Conservation (phyloP, 2,797 vertebrate species). For the Hydrocynus forskahlii region DNA sequence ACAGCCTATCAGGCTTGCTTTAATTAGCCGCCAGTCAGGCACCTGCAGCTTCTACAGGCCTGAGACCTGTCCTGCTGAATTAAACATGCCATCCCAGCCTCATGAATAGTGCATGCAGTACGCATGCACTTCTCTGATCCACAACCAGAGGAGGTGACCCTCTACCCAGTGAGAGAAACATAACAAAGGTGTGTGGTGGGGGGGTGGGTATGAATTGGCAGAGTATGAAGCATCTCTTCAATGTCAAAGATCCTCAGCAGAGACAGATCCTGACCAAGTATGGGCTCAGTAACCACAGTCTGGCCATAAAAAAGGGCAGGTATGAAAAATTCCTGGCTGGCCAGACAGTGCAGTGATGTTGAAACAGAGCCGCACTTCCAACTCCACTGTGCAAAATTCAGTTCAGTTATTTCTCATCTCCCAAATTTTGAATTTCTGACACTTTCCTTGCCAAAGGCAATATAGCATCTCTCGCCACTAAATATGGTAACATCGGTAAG, state of each 20-base stretch:
- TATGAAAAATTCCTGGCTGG: no score
- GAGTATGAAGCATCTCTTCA: no score
- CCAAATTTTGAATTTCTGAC: no score
- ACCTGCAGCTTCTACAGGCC: constrained; percentile 66
- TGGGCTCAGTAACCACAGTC: background rate
- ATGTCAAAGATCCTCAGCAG: background rate
- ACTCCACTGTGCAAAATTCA: no score
- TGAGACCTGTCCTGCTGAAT: constrained; percentile 77
- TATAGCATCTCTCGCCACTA: no score
- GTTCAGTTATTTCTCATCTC: no score
- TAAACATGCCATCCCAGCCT: constrained; percentile 74
- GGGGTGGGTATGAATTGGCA: background rate
- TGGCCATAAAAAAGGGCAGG: no score
- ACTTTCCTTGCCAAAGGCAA: no score
- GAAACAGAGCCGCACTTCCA: no score
- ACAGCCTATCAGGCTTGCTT: constrained; percentile 48
- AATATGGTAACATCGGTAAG: constrained; percentile 1
- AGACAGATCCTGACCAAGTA: constrained; percentile 9
- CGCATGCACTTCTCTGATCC: constrained; percentile 68
- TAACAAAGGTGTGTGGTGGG: constrained; percentile 65
- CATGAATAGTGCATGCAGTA: constrained; percentile 77
- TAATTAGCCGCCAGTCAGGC: constrained; percentile 59
- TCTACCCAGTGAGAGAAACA: constrained; percentile 74
- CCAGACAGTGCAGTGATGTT: no score
- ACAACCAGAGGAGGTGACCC: constrained; percentile 71